phyloP scores from a whole-genome alignment of 2,113 vertebrate genomes.

The Fulica atra region DNA sequence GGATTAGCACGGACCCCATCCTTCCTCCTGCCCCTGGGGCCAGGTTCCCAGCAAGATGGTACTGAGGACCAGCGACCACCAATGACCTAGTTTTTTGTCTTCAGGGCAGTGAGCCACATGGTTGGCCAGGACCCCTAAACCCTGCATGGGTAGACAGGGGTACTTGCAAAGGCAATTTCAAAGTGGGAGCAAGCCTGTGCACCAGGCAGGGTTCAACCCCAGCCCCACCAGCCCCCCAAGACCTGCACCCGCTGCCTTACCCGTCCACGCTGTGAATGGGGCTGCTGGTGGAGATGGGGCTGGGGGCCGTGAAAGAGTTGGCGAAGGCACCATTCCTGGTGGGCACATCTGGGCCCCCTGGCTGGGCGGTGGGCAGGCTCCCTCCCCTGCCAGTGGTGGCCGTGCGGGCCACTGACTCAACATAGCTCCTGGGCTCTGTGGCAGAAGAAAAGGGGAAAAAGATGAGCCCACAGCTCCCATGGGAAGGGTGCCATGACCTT shows the following conservation, averaged over 20 bases:
- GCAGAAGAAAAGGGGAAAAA: neutral
- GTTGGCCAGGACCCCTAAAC: neutral
- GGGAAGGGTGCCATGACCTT: neutral
- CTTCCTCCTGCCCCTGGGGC: neutral
- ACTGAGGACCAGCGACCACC: neutral
- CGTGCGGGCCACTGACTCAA: slow-evolving; percentile 91
- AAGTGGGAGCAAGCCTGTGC: neutral
- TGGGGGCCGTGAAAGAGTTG: slow-evolving; percentile 77
- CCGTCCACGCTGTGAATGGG: slow-evolving; percentile 86
- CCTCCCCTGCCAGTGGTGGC: slow-evolving; percentile 75
- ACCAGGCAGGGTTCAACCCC: neutral
- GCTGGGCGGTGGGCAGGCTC: slow-evolving; percentile 44
- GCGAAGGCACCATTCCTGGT: slow-evolving; percentile 71
- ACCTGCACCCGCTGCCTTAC: slow-evolving; percentile 70
- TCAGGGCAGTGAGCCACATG: neutral
- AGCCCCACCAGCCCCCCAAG: neutral
- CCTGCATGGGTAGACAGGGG: fast-evolving
- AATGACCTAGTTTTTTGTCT: neutral
- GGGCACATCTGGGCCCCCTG: slow-evolving; percentile 64
- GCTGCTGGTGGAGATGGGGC: slow-evolving; percentile 91
- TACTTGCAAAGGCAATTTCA: neutral
- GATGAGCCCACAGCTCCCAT: neutral
- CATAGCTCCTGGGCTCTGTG: slow-evolving; percentile 92
- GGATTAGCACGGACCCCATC: neutral
- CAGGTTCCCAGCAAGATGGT: neutral